phyloP scores from a whole-genome alignment of 2,888 invertebrate genomes.

The Tetragonula carbonaria region DNA sequence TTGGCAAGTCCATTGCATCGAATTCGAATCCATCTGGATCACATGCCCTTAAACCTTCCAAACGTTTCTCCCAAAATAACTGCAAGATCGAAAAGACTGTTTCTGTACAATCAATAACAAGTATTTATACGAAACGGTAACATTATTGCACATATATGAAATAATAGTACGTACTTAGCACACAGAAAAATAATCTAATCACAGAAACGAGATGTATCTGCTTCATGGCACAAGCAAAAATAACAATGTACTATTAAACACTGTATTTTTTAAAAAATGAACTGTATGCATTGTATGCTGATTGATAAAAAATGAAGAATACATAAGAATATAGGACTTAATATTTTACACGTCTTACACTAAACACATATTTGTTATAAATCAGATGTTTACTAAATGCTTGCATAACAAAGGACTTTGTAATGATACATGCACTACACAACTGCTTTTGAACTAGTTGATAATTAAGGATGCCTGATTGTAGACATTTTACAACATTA shows the following conservation, averaged over 20 bases:
- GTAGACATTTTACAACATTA: slow-evolving; percentile 10
- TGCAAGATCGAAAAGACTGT: slow-evolving; percentile 65
- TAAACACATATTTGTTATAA: slow-evolving; percentile 23
- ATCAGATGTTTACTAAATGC: neutral
- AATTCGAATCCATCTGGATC: slow-evolving; percentile 94
- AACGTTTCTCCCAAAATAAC: slow-evolving; percentile 93
- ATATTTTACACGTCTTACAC: slow-evolving; percentile 6
- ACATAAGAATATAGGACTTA: neutral
- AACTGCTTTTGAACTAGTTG: slow-evolving; percentile 1
- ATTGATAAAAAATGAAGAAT: neutral
- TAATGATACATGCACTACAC: slow-evolving; percentile 56
- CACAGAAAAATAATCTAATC: slow-evolving; percentile 24
- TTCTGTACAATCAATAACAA: neutral
- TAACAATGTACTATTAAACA: slow-evolving; percentile 26
- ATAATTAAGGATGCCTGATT: slow-evolving; percentile 4
- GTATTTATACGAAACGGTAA: neutral
- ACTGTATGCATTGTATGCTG: slow-evolving; percentile 14
- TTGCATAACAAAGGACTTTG: neutral
- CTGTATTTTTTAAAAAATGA: slow-evolving; percentile 7
- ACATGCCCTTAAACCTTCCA: slow-evolving; percentile 93
- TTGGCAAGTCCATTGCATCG: slow-evolving; percentile 93
- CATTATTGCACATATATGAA: neutral
- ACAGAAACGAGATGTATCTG: slow-evolving; percentile 29
- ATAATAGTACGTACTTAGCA: slow-evolving; percentile 17
- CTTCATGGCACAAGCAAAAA: slow-evolving; percentile 29